Evolutionary conservation across 2,797 vertebrate species (phyloP).

Genomic region (Darevskia nairensis): DNA sequence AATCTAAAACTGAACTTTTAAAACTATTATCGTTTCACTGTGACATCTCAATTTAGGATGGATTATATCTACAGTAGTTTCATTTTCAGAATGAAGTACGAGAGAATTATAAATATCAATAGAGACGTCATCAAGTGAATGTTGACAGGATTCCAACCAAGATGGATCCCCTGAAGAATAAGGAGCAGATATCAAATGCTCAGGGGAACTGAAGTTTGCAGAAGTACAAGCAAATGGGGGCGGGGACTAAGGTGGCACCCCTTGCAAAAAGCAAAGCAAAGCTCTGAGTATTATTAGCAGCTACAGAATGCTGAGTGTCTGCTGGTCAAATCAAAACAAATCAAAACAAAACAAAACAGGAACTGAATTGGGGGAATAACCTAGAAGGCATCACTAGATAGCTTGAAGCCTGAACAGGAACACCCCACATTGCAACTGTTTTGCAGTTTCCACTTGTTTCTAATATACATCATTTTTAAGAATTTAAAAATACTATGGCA

Average conservation of each 20-base stretch:
- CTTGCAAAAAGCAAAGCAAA: no score
- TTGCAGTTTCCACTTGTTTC: no score
- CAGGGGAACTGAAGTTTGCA: neutral
- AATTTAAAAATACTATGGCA: neutral
- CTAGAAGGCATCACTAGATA: no score
- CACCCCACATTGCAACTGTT: no score
- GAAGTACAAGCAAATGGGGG: neutral
- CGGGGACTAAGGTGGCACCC: no score
- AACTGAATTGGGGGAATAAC: no score
- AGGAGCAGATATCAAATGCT: neutral
- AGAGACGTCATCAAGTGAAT: neutral
- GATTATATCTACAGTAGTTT: slow-evolving; percentile 18
- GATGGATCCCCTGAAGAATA: neutral
- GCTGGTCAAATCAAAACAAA: neutral
- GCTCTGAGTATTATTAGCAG: neutral
- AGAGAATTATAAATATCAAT: neutral
- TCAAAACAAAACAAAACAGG: no score
- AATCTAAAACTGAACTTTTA: neutral
- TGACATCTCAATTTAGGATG: neutral
- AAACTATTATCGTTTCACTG: neutral
- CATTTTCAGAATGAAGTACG: slow-evolving; percentile 15
- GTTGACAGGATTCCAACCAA: neutral
- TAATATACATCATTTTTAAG: neutral
- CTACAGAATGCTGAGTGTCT: no score
- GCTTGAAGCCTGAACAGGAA: no score